These are phyloP conservation scores for Felis chaus DNA, from an alignment of 2,113 vertebrate genomes.

Conservation along the genomic window DNA sequence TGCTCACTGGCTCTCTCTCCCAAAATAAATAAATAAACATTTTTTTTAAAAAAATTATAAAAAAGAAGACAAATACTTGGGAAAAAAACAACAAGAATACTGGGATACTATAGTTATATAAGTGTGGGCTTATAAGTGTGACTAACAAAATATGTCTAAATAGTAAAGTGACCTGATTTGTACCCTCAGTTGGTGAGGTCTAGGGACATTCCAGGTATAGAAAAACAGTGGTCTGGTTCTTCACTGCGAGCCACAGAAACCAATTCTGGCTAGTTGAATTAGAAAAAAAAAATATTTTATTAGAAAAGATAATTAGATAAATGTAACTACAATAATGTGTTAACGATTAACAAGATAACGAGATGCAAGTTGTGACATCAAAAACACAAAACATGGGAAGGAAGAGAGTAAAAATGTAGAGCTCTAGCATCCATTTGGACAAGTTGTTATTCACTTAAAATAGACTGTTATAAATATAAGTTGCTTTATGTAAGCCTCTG, in stretches of 20 bases:
- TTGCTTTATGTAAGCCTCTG: neutral
- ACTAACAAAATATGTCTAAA: neutral
- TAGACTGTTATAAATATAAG: neutral
- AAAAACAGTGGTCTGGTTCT: neutral
- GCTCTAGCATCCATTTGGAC: neutral
- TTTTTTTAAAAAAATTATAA: neutral
- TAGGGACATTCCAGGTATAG: neutral
- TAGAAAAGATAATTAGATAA: neutral
- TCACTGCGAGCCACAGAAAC: neutral
- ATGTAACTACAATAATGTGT: neutral
- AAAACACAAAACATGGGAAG: neutral
- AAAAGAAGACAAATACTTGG: neutral
- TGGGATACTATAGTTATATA: neutral
- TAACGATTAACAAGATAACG: neutral
- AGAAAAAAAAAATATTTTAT: neutral
- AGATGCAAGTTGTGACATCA: neutral
- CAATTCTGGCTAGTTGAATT: neutral
- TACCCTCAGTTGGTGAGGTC: neutral
- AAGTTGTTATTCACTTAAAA: neutral
- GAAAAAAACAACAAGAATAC: neutral
- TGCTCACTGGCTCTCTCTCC: too few relatives aligned
- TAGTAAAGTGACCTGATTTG: neutral
- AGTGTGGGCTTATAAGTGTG: neutral
- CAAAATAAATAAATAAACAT: too few relatives aligned
- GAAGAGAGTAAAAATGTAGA: neutral